A percentile compares a stretch with the other conserved stretches of the same genome.
phyloP scores from a whole-genome alignment of 2,888 invertebrate genomes.

The Zele albiditarsus region DNA sequence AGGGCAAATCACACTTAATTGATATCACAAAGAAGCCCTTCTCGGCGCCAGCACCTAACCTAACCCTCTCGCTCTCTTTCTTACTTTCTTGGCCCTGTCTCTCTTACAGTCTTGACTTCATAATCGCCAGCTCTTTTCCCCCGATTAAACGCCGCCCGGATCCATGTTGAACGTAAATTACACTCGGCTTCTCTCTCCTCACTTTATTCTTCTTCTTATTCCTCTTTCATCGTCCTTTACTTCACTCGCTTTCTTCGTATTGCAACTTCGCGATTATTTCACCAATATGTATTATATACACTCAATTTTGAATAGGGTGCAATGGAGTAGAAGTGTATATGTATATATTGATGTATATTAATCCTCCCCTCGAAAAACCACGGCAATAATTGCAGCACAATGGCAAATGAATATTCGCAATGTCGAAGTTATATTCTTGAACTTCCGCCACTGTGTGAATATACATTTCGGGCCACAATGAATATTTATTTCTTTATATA shows the following conservation, averaged over 20 bases:
- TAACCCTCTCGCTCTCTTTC: slow-evolving; percentile 35
- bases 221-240: slow-evolving; percentile 43
- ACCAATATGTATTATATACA: slow-evolving; percentile 6
- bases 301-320: not conserved
- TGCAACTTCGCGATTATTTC: slow-evolving; percentile 27
- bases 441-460: slow-evolving; percentile 41
- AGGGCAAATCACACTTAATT: slow-evolving; percentile 68
- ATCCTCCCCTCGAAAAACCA: slow-evolving; percentile 26
- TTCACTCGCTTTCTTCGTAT: slow-evolving; percentile 58
- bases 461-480: slow-evolving; percentile 34
- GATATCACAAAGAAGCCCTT: slow-evolving; percentile 67
- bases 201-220: slow-evolving; percentile 18
- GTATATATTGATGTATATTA: slow-evolving; percentile 30
- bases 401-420: slow-evolving; percentile 26
- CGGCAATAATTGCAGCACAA: slow-evolving; percentile 30
- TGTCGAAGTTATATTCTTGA: slow-evolving; percentile 22
- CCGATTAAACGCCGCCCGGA: slow-evolving; percentile 64
- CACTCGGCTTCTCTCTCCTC: slow-evolving; percentile 43
- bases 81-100: not conserved
- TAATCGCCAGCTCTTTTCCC: slow-evolving; percentile 61
- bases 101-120: slow-evolving; percentile 59
- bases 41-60: slow-evolving; percentile 29
- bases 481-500: slow-evolving; percentile 36
- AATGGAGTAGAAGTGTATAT: not conserved
- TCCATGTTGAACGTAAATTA: slow-evolving; percentile 67